These are phyloP conservation scores for Drosophila testacea DNA, from an alignment of 2,888 invertebrate species.

Conservation along the genomic window DNA sequence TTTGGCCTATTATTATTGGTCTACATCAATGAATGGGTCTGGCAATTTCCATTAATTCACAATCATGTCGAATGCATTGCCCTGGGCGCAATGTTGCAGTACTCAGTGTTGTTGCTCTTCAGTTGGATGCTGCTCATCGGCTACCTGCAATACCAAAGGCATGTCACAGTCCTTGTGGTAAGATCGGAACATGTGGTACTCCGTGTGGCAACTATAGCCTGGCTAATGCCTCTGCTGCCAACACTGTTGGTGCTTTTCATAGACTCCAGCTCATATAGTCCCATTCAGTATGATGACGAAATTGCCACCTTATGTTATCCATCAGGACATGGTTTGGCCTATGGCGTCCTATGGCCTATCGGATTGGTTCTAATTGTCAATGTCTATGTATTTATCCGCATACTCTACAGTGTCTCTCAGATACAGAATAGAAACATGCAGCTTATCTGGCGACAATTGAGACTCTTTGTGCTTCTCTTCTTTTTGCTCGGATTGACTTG, in stretches of 20 bases:
- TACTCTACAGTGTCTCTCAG: conserved; percentile 11
- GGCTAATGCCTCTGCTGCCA: conserved; percentile 33
- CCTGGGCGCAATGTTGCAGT: conserved; percentile 33
- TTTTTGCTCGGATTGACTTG: conserved; percentile 36
- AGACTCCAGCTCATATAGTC: conserved; percentile 12
- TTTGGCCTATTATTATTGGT: conserved; percentile 25
- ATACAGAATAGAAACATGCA: not conserved
- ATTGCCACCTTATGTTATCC: conserved; percentile 37
- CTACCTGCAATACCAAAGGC: conserved; percentile 24
- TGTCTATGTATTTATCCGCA: conserved; percentile 4
- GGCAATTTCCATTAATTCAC: conserved; percentile 13
- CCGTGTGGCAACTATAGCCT: conserved; percentile 13
- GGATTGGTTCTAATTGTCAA: conserved; percentile 28
- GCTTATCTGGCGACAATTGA: conserved; percentile 18
- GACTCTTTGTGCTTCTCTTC: conserved; percentile 33
- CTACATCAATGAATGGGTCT: conserved; percentile 32
- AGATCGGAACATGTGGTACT: not conserved
- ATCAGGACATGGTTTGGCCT: conserved; percentile 24
- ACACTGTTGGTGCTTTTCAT: conserved; percentile 20
- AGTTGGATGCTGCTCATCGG: conserved; percentile 48
- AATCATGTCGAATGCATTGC: conserved; percentile 7
- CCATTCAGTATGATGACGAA: not conserved
- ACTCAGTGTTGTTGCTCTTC: conserved; percentile 41
- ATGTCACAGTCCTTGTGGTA: conserved; percentile 7
- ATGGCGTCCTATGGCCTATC: conserved; percentile 40